Evolutionary conservation across 2,888 invertebrate species (phyloP), one percentile per base, ranked within the genome.

Genomic region (Scelioninae gen. 2): DNA sequence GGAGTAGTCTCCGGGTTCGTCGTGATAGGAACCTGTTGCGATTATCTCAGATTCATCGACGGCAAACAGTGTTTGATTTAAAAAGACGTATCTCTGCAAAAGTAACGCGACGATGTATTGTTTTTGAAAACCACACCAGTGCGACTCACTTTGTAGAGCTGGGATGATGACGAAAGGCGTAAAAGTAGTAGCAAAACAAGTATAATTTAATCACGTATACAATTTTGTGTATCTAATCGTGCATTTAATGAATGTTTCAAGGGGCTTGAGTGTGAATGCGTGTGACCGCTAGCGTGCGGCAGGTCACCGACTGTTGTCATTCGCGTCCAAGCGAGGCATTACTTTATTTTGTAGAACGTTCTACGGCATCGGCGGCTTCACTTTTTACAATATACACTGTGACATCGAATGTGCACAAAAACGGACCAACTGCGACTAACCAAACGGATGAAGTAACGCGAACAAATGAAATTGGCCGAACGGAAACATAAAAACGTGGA

Each of bases 1-100:
- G 94, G 94, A 25, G 82, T 94, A n/a, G 88, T 90, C 18, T 91
- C 93, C 35, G 92, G 93, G 64, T 86, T 90, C 46, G 90, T 90
- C 74, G 86, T 94, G 22, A 89, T 92, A 33, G 89, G 88, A 75
- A 87, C 90, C 78, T 92, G 91, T 70, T 86, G 89, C 77, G 90
- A 89, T 82, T 92, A 92, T 85, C 88, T 92, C 73, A 87, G 89
- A 65, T 90, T 89, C 84, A 88, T 92, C 28, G 92, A 92, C 79
- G 69, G 10, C n/a, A 37, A 7, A 3, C 22, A 16, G n/a, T n/a
- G n/a, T n/a, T n/a, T n/a, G n/a, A n/a, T n/a, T n/a, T n/a, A n/a
- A n/a, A n/a, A n/a, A n/a, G n/a, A n/a, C n/a, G n/a, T n/a, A 1
- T 22, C 6, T 45, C 5, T 15, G n/a, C 19, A 50, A 18, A 48